phyloP scores from a whole-genome alignment of 2,113 vertebrate species.

The Cyanoderma ruficeps region DNA sequence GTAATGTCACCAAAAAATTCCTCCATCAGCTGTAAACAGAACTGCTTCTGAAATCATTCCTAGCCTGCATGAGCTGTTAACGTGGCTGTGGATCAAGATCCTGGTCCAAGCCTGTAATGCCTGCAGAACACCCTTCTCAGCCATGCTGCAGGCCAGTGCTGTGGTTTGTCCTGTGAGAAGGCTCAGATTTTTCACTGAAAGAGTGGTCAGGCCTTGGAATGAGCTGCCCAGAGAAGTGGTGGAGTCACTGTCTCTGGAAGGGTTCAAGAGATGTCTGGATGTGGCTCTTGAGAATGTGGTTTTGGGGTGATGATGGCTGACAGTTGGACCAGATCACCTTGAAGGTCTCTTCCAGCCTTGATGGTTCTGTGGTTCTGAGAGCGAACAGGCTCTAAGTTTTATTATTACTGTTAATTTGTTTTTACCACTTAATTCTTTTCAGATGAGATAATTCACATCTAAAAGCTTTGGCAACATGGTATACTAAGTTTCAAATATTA shows the following conservation, averaged over 20 bases:
- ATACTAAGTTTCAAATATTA: neutral
- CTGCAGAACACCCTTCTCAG: neutral
- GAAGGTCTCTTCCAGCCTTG: neutral
- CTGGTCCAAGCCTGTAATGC: neutral
- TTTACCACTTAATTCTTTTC: slow-evolving; percentile 7
- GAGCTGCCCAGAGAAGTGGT: neutral
- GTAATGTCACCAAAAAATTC: neutral
- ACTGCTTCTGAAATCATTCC: neutral
- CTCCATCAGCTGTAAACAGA: neutral
- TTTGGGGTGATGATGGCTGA: neutral
- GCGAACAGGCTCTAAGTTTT: neutral
- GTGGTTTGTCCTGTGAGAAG: neutral
- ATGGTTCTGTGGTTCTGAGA: neutral
- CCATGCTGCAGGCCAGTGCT: neutral
- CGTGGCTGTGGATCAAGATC: neutral
- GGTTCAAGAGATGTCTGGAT: neutral
- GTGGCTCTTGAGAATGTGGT: neutral
- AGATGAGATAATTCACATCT: neutral
- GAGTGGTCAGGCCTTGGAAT: neutral
- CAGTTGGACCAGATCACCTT: neutral
- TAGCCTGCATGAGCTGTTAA: rapidly evolving
- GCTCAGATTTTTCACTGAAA: neutral
- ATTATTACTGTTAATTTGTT: neutral
- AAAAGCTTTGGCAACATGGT: neutral
- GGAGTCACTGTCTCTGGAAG: neutral